phyloP scores from a whole-genome alignment of 2,113 vertebrate species.

The Pteruthius melanotis region DNA sequence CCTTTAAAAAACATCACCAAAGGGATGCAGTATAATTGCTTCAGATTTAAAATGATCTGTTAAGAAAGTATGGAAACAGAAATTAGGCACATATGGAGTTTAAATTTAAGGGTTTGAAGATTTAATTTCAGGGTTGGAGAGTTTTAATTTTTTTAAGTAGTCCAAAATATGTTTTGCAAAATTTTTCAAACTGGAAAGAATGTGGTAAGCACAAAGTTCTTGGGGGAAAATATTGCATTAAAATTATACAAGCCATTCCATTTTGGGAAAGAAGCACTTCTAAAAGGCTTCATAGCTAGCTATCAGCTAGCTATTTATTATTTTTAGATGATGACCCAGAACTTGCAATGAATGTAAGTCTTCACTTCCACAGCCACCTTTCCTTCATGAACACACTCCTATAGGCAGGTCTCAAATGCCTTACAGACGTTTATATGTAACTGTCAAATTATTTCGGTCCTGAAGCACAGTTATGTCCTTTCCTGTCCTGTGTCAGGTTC shows the following conservation, averaged over 20 bases:
- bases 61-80: neutral
- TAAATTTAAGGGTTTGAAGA: neutral
- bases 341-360: neutral
- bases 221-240: neutral
- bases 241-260: neutral
- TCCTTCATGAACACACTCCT: neutral
- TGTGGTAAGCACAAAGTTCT: neutral
- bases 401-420: neutral
- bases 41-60: neutral
- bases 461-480: neutral
- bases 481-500: neutral
- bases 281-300: neutral
- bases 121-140: neutral
- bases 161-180: neutral
- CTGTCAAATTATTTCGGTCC: neutral
- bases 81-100: neutral
- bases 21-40: neutral
- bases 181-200: neutral
- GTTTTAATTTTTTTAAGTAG: neutral
- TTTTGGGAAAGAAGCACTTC: neutral
- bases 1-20: neutral
- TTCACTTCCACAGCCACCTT: neutral
- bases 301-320: neutral
- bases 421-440: neutral
- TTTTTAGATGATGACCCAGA: neutral